A percentile compares a stretch with the other conserved stretches of the same genome.
Conservation (phyloP, 2,888 invertebrate genomes). For the Biston betularia region DNA sequence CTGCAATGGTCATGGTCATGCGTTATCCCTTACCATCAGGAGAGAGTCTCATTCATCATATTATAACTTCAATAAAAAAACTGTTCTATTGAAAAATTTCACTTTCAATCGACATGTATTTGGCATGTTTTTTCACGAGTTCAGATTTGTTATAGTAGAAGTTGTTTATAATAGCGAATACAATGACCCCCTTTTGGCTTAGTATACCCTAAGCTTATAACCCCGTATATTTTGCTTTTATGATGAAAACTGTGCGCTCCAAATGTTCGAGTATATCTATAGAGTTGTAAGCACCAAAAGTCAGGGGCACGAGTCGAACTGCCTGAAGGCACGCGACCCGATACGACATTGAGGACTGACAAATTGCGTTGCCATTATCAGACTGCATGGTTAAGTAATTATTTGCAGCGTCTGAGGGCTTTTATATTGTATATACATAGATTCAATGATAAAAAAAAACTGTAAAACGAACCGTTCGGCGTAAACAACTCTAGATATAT, state of each 20-base stretch:
- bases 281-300: conserved; percentile 40
- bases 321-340: conserved; percentile 47
- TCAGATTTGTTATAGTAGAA: too few species aligned
- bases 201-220: too few species aligned
- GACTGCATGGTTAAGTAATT: conserved; percentile 31
- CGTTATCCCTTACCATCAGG: too few species aligned
- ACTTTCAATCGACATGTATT: too few species aligned
- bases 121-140: too few species aligned
- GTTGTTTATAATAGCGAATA: too few species aligned
- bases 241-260: not conserved
- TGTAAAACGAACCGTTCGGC: conserved; percentile 19
- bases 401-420: conserved; percentile 15
- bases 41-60: too few species aligned
- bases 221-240: not conserved
- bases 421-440: too few species aligned
- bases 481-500: conserved; percentile 29
- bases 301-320: conserved; percentile 51
- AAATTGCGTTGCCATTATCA: conserved; percentile 30
- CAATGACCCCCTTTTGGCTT: too few species aligned
- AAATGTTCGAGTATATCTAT: conserved; percentile 12
- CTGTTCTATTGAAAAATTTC: too few species aligned
- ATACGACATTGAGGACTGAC: conserved; percentile 24
- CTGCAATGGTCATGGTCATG: too few species aligned
- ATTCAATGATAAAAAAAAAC: not conserved
- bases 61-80: too few species aligned